Evolutionary conservation across 92 coral and sea anemone genomes (phyloP).

Genomic region (Epizoanthus fatuus): DNA sequence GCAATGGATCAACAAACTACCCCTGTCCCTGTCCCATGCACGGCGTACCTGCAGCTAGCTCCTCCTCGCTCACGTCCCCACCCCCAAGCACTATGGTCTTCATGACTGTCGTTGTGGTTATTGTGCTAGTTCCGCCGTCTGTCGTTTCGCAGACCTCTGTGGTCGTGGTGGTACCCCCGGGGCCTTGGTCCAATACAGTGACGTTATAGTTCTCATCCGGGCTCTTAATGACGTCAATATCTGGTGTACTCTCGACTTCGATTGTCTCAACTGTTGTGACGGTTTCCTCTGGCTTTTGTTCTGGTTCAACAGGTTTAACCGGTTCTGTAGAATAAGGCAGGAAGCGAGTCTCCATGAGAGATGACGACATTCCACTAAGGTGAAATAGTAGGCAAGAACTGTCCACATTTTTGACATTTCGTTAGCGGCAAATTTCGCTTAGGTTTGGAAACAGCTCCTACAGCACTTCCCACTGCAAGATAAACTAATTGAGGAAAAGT

Average conservation of each 20-base stretch:
- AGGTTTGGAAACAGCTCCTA: too few relatives aligned
- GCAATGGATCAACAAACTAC: too few relatives aligned
- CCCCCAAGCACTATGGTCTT: conserved; percentile 37
- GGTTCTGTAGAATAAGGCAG: neutral
- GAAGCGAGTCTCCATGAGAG: neutral
- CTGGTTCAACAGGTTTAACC: conserved; percentile 28
- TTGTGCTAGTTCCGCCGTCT: neutral
- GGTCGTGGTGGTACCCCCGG: conserved; percentile 31
- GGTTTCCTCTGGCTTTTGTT: conserved; percentile 20
- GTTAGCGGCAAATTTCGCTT: too few relatives aligned
- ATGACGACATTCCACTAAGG: neutral
- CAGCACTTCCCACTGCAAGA: too few relatives aligned
- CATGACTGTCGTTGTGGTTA: conserved; percentile 19
- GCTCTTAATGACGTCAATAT: conserved; percentile 31
- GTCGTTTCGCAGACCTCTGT: conserved; percentile 32
- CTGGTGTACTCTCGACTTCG: conserved; percentile 17
- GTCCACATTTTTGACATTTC: too few relatives aligned
- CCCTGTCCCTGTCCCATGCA: neutral
- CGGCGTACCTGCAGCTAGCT: conserved; percentile 20
- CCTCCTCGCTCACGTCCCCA: conserved; percentile 23
- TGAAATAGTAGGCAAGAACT: neutral
- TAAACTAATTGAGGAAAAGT: too few relatives aligned
- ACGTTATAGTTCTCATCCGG: conserved; percentile 43
- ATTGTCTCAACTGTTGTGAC: conserved; percentile 22
- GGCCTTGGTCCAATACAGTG: conserved; percentile 8